A percentile compares a stretch with the other conserved stretches of the same genome.
Conservation (phyloP, 2,888 invertebrate genomes). For the Eumerus sabulonum region DNA sequence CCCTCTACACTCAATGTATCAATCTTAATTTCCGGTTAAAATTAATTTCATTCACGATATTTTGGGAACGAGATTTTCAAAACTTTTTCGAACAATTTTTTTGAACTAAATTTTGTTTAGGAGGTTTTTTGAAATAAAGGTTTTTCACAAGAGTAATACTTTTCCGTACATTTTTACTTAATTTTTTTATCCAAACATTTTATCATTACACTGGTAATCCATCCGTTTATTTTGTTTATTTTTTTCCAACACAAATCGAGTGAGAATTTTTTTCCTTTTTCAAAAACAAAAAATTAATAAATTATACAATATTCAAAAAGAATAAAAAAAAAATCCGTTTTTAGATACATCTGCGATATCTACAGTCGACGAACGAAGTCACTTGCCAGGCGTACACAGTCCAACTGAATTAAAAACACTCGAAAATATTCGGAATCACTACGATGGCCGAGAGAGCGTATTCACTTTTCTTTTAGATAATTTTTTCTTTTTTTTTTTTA, state of each 20-base stretch:
- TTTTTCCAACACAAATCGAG: neutral
- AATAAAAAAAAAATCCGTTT: conserved; percentile 30
- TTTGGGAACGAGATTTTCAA: conserved; percentile 7
- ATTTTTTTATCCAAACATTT: neutral
- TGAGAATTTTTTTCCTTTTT: neutral
- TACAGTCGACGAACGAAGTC: conserved; percentile 52
- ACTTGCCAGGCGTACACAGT: conserved; percentile 60
- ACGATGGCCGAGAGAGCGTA: conserved; percentile 40
- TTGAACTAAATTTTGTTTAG: conserved; percentile 6
- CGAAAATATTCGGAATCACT: conserved; percentile 54
- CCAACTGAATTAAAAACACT: conserved; percentile 61
- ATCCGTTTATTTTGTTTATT: neutral
- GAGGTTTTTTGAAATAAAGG: neutral
- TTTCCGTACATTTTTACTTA: neutral
- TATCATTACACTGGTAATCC: neutral
- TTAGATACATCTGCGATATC: conserved; percentile 30
- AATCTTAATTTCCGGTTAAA: conserved; percentile 7
- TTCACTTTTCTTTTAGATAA: neutral
- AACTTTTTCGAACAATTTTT: conserved; percentile 15
- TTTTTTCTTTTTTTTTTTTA: conserved; percentile 30
- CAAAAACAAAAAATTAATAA: neutral
- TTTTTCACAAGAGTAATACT: neutral
- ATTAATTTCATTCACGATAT: neutral
- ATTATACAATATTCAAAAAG: conserved; percentile 15
- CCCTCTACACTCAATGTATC: conserved; percentile 40